Percentiles rank a stretch among this genome's conserved stretches.
Conservation (phyloP, 1,140 invertebrate species). For the Eurosta solidaginis region DNA sequence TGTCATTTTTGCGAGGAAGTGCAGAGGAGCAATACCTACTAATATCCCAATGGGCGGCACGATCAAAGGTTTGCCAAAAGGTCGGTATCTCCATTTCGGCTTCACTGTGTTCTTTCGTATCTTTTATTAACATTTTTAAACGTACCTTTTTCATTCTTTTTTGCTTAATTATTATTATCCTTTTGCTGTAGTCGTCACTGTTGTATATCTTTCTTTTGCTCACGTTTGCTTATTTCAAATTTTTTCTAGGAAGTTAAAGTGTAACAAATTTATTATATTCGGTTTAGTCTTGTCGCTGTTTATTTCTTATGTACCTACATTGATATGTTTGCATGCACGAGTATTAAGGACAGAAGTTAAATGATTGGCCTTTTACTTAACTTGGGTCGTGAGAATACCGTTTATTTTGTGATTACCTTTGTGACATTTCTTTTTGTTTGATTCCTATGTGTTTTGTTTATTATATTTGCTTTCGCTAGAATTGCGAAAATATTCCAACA, state of each 20-base stretch:
- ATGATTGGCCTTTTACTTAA: background rate
- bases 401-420: slow-evolving; percentile 24
- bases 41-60: background rate
- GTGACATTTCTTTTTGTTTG: background rate
- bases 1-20: slow-evolving; percentile 9
- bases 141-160: background rate
- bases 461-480: background rate
- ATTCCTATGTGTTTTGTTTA: background rate
- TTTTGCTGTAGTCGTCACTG: background rate
- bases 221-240: slow-evolving; percentile 5
- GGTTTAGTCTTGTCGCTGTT: background rate
- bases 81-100: background rate
- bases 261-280: background rate
- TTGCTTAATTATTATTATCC: slow-evolving; percentile 8
- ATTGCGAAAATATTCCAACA: slow-evolving; percentile 12
- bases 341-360: background rate
- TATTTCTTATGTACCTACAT: background rate
- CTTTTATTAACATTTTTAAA: background rate
- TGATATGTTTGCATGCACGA: background rate
- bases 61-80: background rate
- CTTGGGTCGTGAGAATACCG: slow-evolving; percentile 1
- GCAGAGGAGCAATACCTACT: background rate
- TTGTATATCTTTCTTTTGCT: background rate
- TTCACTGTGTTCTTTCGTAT: background rate
- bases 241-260: slow-evolving; percentile 21